Evolutionary conservation across 2,113 vertebrate species (phyloP).

Genomic region (Acanthochromis polyacanthus): DNA sequence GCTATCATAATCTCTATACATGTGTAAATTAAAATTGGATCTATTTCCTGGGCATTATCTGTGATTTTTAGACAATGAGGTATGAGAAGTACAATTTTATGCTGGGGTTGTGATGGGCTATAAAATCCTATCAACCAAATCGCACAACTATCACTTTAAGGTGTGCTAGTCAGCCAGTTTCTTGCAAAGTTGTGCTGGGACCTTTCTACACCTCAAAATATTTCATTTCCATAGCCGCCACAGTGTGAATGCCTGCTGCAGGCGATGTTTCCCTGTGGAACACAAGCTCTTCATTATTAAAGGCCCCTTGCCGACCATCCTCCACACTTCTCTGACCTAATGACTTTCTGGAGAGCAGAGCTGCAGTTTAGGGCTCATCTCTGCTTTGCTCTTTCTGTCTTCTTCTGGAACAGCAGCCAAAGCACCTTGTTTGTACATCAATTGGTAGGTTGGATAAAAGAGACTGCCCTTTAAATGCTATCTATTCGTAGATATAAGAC

Average conservation of each 20-base stretch:
- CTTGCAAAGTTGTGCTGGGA: conserved; percentile 55
- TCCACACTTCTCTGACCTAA: conserved; percentile 83
- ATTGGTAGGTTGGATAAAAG: conserved; percentile 25
- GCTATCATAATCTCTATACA: no score
- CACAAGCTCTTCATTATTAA: conserved; percentile 82
- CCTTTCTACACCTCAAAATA: conserved; percentile 71
- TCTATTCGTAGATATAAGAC: background rate
- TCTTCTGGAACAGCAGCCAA: conserved; percentile 45
- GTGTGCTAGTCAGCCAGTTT: conserved; percentile 39
- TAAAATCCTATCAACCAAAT: conserved; percentile 74
- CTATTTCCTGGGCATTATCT: background rate
- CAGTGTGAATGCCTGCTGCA: conserved; percentile 70
- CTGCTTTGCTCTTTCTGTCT: conserved; percentile 67
- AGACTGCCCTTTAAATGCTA: conserved; percentile 37
- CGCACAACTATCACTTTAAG: conserved; percentile 57
- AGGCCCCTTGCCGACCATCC: conserved; percentile 75
- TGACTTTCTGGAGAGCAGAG: conserved; percentile 81
- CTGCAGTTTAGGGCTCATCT: conserved; percentile 73
- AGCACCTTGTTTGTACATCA: conserved; percentile 59
- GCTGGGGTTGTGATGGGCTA: conserved; percentile 57
- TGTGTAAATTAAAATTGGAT: no score
- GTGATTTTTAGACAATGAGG: background rate
- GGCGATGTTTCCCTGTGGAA: conserved; percentile 79
- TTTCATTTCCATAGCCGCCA: conserved; percentile 81
- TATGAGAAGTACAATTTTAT: background rate